Conservation (phyloP, 1,140 invertebrate genomes). For the Aphelenchoides besseyi region DNA sequence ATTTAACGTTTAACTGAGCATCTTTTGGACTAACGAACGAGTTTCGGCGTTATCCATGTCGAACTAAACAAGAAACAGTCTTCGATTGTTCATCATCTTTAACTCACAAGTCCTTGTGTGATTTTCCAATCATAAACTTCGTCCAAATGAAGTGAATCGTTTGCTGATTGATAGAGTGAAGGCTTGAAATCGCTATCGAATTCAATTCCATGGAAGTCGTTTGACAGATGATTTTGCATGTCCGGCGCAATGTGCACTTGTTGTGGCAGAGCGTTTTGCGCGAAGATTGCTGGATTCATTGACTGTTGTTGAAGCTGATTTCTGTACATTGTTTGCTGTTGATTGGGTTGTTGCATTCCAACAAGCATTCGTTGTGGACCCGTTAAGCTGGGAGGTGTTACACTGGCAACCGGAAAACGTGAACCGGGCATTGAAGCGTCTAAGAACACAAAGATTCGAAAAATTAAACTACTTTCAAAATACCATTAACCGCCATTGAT, state of each 20-base stretch:
- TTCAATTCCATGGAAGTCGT: background rate
- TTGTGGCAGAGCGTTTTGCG: background rate
- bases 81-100: background rate
- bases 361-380: background rate
- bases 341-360: background rate
- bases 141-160: background rate
- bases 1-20: constrained; percentile 1
- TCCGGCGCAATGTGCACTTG: background rate
- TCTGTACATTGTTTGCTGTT: background rate
- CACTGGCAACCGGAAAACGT: background rate
- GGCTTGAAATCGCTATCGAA: constrained; percentile 3
- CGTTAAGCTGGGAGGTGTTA: background rate
- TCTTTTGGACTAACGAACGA: background rate
- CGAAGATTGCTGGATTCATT: background rate
- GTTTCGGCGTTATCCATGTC: background rate
- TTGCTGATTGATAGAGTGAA: background rate
- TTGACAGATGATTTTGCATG: too few relatives aligned
- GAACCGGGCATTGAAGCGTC: background rate
- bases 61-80: background rate
- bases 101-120: background rate
- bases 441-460: too few relatives aligned
- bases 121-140: background rate
- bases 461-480: too few relatives aligned
- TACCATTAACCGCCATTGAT: too few relatives aligned
- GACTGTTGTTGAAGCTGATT: background rate